Evolutionary conservation across 2,888 invertebrate species (phyloP).

Genomic region (Meteorus colon): DNA sequence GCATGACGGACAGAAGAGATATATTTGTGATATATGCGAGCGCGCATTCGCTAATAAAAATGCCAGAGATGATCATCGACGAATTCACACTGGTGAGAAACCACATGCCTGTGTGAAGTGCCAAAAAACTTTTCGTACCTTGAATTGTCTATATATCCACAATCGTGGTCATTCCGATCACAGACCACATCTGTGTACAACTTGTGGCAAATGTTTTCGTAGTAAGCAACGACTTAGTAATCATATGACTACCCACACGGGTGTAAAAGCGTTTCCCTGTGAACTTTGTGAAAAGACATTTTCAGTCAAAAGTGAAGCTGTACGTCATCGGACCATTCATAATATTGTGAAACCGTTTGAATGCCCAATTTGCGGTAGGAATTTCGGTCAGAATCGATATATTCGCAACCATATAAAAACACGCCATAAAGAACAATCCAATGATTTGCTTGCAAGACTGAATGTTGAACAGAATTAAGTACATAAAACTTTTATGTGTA

Average conservation of each 20-base stretch:
- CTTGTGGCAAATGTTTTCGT: constrained; percentile 73
- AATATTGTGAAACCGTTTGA: constrained; percentile 69
- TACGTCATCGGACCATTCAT: constrained; percentile 76
- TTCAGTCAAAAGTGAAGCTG: constrained; percentile 74
- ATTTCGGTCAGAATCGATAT: constrained; percentile 76
- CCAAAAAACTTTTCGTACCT: constrained; percentile 74
- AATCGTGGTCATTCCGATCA: constrained; percentile 61
- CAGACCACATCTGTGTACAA: constrained; percentile 60
- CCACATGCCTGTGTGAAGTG: constrained; percentile 74
- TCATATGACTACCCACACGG: constrained; percentile 74
- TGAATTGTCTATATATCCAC: constrained; percentile 75
- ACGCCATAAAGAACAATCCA: constrained; percentile 9
- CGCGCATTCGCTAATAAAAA: constrained; percentile 74
- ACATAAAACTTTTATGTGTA: not conserved
- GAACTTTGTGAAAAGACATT: constrained; percentile 75
- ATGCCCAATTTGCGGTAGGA: constrained; percentile 74
- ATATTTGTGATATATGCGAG: constrained; percentile 75
- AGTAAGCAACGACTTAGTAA: constrained; percentile 74
- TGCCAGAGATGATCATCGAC: constrained; percentile 73
- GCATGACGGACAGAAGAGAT: constrained; percentile 73
- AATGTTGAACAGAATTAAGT: not conserved
- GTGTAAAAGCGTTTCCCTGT: constrained; percentile 73
- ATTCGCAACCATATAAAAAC: constrained; percentile 73
- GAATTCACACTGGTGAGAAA: constrained; percentile 73
- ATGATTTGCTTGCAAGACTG: constrained; percentile 1